Conservation (phyloP, 2,113 vertebrate species). For the Alectura lathami region DNA sequence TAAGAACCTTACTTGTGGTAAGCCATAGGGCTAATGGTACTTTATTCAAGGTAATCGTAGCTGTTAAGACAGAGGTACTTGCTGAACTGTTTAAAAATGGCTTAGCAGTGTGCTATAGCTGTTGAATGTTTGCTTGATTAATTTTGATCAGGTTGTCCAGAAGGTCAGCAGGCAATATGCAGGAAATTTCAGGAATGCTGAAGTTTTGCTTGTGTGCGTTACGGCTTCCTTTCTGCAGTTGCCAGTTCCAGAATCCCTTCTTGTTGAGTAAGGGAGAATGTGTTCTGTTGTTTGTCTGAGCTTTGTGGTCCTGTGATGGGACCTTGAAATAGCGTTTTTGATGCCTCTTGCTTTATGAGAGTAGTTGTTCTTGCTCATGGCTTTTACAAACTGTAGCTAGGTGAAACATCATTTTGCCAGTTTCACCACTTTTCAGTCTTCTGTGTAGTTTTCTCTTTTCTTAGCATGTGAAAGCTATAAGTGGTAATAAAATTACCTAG, state of each 20-base stretch:
- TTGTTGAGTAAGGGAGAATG: not conserved
- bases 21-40: not conserved
- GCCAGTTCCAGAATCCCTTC: not conserved
- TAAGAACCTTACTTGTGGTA: constrained; percentile 68
- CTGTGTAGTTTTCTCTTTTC: not conserved
- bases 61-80: not conserved
- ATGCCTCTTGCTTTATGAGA: not conserved
- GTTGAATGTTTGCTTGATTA: not conserved
- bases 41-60: not conserved
- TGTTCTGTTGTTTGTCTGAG: not conserved
- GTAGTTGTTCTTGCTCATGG: not conserved
- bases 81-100: not conserved
- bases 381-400: not conserved
- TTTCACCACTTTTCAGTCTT: not conserved
- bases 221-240: not conserved
- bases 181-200: not conserved
- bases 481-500: not conserved
- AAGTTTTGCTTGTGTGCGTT: not conserved
- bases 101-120: not conserved
- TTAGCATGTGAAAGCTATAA: not conserved
- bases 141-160: not conserved
- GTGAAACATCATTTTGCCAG: not conserved
- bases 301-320: not conserved
- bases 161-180: not conserved
- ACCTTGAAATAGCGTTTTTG: not conserved